Evolutionary conservation across 2,888 invertebrate species (phyloP), one percentile per base, ranked within the genome.

Genomic region (Cheilosia vernalis): DNA sequence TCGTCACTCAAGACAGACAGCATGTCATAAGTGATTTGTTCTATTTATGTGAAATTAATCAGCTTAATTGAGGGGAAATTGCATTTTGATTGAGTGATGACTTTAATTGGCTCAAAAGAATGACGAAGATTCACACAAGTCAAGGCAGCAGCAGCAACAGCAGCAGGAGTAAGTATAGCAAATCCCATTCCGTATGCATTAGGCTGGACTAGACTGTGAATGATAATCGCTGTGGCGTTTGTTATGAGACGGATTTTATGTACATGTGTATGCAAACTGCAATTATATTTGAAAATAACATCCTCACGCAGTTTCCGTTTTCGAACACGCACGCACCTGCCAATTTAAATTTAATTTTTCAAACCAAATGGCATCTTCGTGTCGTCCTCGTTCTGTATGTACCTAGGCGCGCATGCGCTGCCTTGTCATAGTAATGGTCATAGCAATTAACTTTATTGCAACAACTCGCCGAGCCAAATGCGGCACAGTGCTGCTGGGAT

Each of bases 11-110:
- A 77, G 77, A 72, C 69, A 73, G 83, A 69, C 83, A 70, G 67
- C 73, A 78, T 64, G 74, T 84, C 64, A 80, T 80, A 84, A 80
- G 80, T 84, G 80, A 84, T 84, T 80, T 84, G 84, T 66, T 74
- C 84, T 66, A 84, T 80, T 84, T 84, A 84, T 70, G 33, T 84
- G 80, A 80, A 84, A 84, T 84, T 80, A 84, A 84, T 84, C 80
- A 79, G 79, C 63, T 74, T 79, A 84, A 84, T 84, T 84, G 84
- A 56, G 84, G 84, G 80, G 66, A 84, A 84, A 84, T 84, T 80
- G 80, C 74, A 66, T 76, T 84, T 84, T 80, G 80, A 84, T 84
- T 84, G 84, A 84, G 84, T 76, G 84, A 84, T 84, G 84, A 76
- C 74, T 84, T 80, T 84, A 84, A 84, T 80, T 76, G 80, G 74